Evolutionary conservation across 2,113 vertebrate genomes (phyloP), one percentile per base, ranked within the genome.

Genomic region (Microtus ochrogaster): DNA sequence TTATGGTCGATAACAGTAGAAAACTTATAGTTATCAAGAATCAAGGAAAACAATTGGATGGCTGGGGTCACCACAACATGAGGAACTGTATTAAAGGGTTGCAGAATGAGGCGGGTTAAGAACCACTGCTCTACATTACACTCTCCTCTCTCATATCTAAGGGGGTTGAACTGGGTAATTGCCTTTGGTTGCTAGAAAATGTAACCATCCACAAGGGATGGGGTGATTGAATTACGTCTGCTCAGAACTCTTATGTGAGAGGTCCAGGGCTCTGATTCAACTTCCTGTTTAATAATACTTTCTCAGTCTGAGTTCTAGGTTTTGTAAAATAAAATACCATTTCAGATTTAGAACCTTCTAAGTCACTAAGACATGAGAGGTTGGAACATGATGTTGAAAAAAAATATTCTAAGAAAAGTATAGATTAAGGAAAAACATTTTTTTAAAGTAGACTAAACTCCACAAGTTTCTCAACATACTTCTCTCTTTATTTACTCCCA

Each of bases 341-440:
- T 83, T 92, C 17, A 74, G 30, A 49, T 79, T 85, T 78, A 85
- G 63, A 89, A 70, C 0, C 7, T 55, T 82, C 76, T 65, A 49
- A 10, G 78, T 63, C 13, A 21, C 61, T 65, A 14, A 41, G 2
- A 87, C 36, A 7, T 73, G 36, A 92, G 24, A 91, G 28, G 3
- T 24, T 81, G 17, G 39, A 17, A 82, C n/a, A 47, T 49, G 4
- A 21, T 73, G 52, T 2, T 63, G 8, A 22, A 92, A 63, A 82
- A 66, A 92, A 95, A 66, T 86, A 86, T 73, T 66, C 78, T n/a
- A 33, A 16, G 17, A 16, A 39, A 92, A 90, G 84, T 19, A 8
- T 87, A 78, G 12, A 63, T 21, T 21, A 58, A 91, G 28, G 87
- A 3, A 93, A 87, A 73, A 21, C 1, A 11, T 81, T 87, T 16